Evolutionary conservation across 2,888 invertebrate genomes (phyloP), one percentile per base, ranked within the genome.

Genomic region (Cremastinae sp.): DNA sequence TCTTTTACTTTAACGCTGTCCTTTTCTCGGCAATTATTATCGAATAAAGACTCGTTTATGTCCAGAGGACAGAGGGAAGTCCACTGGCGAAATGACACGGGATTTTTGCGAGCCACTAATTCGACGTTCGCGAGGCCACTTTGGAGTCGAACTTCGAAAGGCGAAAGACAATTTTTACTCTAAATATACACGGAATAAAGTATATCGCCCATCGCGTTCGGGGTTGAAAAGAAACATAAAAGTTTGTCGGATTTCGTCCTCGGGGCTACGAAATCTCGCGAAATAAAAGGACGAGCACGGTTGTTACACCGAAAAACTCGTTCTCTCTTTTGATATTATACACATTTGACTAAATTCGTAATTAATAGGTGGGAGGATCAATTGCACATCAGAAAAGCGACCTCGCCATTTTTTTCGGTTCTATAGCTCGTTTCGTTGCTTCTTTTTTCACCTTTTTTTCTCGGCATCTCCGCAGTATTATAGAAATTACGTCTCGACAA

Each of bases 41-140:
- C 86, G 81, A 86, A 88, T 87, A 84, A 88, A 87, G 86, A 84
- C 80, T 85, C 85, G 83, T 86, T 86, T 86, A 87, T 75, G 49
- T 72, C 10, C 14, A 22, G 16, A 36, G 49, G 14, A 28, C 22
- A 61, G 20, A 10, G n/a, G 38, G 28, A 22, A 22, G 36, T 51
- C 53, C 75, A 71, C 34, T 45, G 54, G 59, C 77, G 78, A 87
- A 88, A 88, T 87, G 87, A 87, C 87, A 88, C 83, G 81, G 81
- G 79, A 81, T 82, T 73, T 84, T 81, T 81, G 59, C 62, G 77
- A 75, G 73, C 69, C 73, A 73, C 76, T 76, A 73, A 76, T 76
- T 76, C 73, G 34, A 38, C 38, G 59, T 47, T 69, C 41, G 38
- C 47, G 69, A 69, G 22, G 58, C 64, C 53, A 45, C 75, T 28